Conservation (phyloP, 2,888 invertebrate species). For the Eretmocerus hayati region DNA sequence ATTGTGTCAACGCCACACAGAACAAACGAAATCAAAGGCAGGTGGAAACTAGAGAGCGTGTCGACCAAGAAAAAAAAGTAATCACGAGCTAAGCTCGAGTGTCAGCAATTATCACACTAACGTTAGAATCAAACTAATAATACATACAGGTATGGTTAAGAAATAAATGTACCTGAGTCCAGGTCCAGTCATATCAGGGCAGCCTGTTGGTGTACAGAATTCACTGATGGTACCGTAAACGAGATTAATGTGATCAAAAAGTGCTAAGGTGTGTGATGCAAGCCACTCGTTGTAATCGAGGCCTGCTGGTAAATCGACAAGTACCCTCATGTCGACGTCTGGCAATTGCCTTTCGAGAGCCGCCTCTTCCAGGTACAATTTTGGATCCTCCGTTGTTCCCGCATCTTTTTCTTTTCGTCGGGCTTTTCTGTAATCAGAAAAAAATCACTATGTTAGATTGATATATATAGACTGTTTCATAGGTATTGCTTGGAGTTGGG, state of each 20-base stretch:
- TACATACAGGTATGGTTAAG: too few species aligned
- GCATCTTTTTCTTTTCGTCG: slow-evolving; percentile 91
- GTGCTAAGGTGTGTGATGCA: slow-evolving; percentile 94
- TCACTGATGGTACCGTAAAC: slow-evolving; percentile 98
- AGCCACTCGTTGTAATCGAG: slow-evolving; percentile 99
- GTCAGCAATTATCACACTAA: too few species aligned
- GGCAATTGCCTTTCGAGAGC: slow-evolving; percentile 89
- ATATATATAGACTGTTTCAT: too few species aligned
- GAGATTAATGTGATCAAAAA: slow-evolving; percentile 98
- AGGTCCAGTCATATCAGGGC: slow-evolving; percentile 96
- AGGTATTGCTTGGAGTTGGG: too few species aligned
- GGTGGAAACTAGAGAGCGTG: too few species aligned
- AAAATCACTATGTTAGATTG: neutral
- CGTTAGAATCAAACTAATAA: too few species aligned
- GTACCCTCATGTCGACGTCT: slow-evolving; percentile 87
- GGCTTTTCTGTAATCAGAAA: slow-evolving; percentile 71
- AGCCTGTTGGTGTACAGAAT: slow-evolving; percentile 93
- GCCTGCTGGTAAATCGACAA: slow-evolving; percentile 90
- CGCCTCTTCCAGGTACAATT: slow-evolving; percentile 91
- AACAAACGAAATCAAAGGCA: too few species aligned
- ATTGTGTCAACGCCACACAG: too few species aligned
- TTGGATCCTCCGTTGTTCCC: slow-evolving; percentile 73
- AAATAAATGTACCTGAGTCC: slow-evolving; percentile 70
- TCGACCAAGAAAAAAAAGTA: too few species aligned
- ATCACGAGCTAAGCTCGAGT: too few species aligned